A percentile compares a stretch with the other conserved stretches of the same genome.
These are phyloP conservation scores for Anagyrus pseudococci DNA, from an alignment of 2,888 invertebrate species.

Conservation along the genomic window DNA sequence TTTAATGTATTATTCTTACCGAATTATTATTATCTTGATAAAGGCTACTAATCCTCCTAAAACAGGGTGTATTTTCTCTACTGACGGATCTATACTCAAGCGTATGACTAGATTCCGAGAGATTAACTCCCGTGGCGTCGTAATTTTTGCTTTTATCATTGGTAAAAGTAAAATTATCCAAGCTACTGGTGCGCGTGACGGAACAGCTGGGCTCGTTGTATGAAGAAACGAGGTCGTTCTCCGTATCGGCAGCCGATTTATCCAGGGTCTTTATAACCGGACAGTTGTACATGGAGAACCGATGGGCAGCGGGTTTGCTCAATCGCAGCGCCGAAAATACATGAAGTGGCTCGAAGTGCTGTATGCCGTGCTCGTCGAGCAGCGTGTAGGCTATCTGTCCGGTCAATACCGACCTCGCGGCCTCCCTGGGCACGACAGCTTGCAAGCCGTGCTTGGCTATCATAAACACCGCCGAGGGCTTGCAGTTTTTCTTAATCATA, in stretches of 20 bases:
- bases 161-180: slow-evolving; percentile 56
- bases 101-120: too few species aligned
- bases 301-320: slow-evolving; percentile 70
- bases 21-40: too few species aligned
- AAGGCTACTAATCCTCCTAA: too few species aligned
- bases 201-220: slow-evolving; percentile 50
- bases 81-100: too few species aligned
- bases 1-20: too few species aligned
- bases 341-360: slow-evolving; percentile 78
- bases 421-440: slow-evolving; percentile 79
- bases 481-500: slow-evolving; percentile 67
- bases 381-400: slow-evolving; percentile 79
- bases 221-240: slow-evolving; percentile 51
- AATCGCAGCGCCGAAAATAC: slow-evolving; percentile 76
- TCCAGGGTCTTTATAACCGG: too few species aligned
- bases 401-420: slow-evolving; percentile 74
- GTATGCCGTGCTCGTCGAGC: slow-evolving; percentile 78
- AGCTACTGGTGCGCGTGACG: slow-evolving; percentile 58
- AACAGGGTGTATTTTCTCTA: too few species aligned
- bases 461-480: slow-evolving; percentile 69
- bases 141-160: too few species aligned
- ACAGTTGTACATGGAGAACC: slow-evolving; percentile 73
- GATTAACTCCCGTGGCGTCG: too few species aligned
- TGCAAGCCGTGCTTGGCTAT: slow-evolving; percentile 78
- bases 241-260: slow-evolving; percentile 64